phyloP scores from a whole-genome alignment of 2,888 invertebrate species.

The Trichacis sp. region DNA sequence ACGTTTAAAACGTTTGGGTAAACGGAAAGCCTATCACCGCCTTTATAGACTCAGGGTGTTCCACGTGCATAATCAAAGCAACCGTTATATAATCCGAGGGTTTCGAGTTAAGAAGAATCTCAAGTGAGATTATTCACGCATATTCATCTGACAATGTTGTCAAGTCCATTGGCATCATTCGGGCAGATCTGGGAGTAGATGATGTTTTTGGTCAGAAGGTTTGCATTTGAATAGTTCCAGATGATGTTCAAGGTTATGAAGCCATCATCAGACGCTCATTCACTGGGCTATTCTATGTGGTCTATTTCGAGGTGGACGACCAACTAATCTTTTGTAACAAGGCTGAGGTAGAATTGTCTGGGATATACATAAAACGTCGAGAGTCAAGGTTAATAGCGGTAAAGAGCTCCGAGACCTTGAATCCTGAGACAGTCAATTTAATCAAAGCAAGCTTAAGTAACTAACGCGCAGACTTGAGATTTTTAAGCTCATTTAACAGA shows the following conservation, averaged over 20 bases:
- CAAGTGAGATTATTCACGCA: conserved; percentile 21
- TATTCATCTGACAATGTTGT: conserved; percentile 11
- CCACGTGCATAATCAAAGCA: conserved; percentile 37
- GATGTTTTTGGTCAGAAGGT: conserved; percentile 21
- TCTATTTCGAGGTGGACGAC: conserved; percentile 16
- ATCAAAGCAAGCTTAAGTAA: no score
- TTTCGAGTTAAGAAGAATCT: conserved; percentile 8
- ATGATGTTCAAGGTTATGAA: conserved; percentile 14
- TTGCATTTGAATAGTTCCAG: conserved; percentile 4
- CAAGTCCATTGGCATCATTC: conserved; percentile 20
- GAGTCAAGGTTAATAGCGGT: no score
- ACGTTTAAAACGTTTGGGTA: no score
- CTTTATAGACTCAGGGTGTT: conserved; percentile 38
- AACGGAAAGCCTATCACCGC: no score
- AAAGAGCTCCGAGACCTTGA: no score
- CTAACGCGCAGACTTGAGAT: no score
- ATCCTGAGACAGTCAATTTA: no score
- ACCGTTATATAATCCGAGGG: conserved; percentile 12
- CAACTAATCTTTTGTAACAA: conserved; percentile 12
- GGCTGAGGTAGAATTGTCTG: neutral
- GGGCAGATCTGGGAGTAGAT: conserved; percentile 24
- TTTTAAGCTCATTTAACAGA: no score
- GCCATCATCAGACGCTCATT: conserved; percentile 14
- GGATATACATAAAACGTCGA: neutral
- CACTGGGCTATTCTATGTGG: conserved; percentile 16